Conservation (phyloP, 2,888 invertebrate genomes). For the Autographa gamma region DNA sequence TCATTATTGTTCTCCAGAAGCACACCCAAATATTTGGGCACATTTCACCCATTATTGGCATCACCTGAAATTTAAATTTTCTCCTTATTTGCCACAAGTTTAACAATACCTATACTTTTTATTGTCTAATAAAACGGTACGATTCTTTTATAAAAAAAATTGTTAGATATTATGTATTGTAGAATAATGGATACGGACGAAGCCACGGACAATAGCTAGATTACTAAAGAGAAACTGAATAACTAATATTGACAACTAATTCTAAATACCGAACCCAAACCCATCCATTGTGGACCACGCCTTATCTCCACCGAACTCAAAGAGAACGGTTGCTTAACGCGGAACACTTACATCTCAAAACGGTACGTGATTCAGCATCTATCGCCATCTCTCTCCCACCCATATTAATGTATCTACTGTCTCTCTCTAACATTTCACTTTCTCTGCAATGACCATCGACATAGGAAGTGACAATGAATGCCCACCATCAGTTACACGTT, state of each 20-base stretch:
- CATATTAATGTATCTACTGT: constrained; percentile 46
- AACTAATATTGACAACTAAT: no score
- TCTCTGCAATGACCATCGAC: constrained; percentile 60
- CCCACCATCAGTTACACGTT: constrained; percentile 49
- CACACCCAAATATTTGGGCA: no score
- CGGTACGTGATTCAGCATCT: constrained; percentile 69
- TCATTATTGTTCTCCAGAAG: background rate
- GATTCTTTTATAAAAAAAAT: no score
- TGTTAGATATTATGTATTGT: no score
- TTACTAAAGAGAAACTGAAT: no score
- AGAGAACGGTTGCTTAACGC: constrained; percentile 54
- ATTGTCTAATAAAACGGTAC: no score
- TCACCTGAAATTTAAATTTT: no score
- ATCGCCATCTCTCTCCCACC: constrained; percentile 53
- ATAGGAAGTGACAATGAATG: constrained; percentile 63
- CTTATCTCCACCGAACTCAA: constrained; percentile 25
- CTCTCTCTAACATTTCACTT: constrained; percentile 63
- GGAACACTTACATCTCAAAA: constrained; percentile 69
- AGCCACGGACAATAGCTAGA: no score
- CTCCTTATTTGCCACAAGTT: no score
- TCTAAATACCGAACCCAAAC: background rate
- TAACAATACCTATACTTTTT: no score
- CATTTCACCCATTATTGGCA: no score
- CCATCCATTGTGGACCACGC: constrained; percentile 27
- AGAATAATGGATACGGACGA: no score